Percentiles rank a stretch among this genome's conserved stretches.
Conservation (phyloP, 1,140 invertebrate species). For the Pogonognathellus flavescens region DNA sequence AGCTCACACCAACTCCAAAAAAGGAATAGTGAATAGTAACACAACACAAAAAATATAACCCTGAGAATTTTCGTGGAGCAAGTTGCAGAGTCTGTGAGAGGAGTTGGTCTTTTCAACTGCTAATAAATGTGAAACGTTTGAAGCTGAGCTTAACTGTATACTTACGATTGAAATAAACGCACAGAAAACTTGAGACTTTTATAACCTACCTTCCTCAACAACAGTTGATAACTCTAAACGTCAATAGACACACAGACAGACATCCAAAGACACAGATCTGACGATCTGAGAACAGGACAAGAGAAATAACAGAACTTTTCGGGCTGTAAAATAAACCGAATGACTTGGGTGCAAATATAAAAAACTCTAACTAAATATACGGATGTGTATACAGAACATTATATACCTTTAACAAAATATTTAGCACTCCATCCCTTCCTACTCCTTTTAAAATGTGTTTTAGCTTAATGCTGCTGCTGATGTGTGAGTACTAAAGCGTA, state of each 20-base stretch:
- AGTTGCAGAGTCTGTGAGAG: background rate
- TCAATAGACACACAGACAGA: no score
- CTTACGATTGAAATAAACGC: no score
- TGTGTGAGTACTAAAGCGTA: no score
- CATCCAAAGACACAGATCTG: background rate
- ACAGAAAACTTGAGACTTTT: no score
- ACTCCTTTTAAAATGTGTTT: no score
- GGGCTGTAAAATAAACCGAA: background rate
- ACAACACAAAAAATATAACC: constrained; percentile 40
- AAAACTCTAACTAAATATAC: background rate
- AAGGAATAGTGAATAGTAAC: constrained; percentile 8
- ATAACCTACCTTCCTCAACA: no score
- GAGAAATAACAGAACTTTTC: constrained; percentile 42
- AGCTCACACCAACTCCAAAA: constrained; percentile 27
- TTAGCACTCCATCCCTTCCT: background rate
- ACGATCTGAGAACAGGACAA: constrained; percentile 31
- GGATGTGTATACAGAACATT: background rate
- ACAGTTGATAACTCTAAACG: no score
- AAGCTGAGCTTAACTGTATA: no score
- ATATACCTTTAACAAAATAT: background rate
- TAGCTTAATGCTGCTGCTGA: no score
- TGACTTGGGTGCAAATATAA: background rate
- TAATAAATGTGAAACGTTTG: no score
- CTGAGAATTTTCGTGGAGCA: constrained; percentile 4
- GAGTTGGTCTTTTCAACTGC: no score